Conservation (phyloP, 1,140 invertebrate species). For the Acromyrmex charruanus region DNA sequence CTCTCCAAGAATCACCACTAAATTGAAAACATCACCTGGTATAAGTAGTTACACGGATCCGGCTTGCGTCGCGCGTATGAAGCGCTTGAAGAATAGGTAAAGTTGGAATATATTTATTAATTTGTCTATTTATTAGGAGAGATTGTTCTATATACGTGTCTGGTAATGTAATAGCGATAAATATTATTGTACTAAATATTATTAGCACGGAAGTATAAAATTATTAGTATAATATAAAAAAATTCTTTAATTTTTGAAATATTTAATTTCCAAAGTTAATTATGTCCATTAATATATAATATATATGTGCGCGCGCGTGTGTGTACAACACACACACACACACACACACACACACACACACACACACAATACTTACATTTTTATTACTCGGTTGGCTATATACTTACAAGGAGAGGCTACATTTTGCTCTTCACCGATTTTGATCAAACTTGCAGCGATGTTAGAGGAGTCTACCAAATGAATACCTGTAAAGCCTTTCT, state of each 20-base stretch:
- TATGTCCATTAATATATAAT: not conserved
- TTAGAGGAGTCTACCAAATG: no score
- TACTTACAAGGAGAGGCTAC: no score
- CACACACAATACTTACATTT: no score
- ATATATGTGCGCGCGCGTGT: no score
- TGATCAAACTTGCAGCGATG: no score
- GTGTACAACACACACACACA: not conserved
- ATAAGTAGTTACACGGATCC: conserved; percentile 61
- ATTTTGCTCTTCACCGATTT: no score
- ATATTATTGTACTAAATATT: not conserved
- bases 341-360: no score
- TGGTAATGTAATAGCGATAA: not conserved
- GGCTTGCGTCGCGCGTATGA: conserved; percentile 65
- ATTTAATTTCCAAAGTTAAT: not conserved
- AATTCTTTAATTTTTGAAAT: not conserved
- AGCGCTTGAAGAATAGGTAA: conserved; percentile 79
- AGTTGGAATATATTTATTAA: conserved; percentile 39
- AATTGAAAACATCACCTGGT: conserved; percentile 64
- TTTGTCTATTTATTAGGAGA: conserved; percentile 8
- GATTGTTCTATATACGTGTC: not conserved
- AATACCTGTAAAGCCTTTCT: no score
- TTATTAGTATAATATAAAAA: conserved; percentile 4
- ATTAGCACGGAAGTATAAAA: not conserved
- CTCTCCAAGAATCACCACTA: conserved; percentile 62
- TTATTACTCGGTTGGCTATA: no score